Evolutionary conservation across 2,888 invertebrate genomes (phyloP).

Genomic region (Norana najaformis): DNA sequence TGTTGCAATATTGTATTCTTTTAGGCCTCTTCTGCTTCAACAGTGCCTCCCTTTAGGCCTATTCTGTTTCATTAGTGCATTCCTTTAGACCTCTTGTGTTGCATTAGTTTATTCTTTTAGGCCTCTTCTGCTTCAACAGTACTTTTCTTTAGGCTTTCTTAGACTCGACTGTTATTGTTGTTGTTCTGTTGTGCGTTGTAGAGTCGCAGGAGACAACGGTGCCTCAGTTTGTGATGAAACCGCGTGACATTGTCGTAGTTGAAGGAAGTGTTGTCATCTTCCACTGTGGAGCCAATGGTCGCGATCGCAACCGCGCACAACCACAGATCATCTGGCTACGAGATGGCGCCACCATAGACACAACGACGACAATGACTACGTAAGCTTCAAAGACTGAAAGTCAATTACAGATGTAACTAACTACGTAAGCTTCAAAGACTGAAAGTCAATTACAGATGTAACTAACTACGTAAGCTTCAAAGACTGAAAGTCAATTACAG

Average conservation of each 20-base stretch:
- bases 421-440: too few relatives aligned
- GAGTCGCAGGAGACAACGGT: slow-evolving; percentile 14
- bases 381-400: too few relatives aligned
- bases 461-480: too few relatives aligned
- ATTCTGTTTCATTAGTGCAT: not conserved
- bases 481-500: too few relatives aligned
- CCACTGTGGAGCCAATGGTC: slow-evolving; percentile 90
- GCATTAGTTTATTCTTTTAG: not conserved
- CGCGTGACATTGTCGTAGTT: slow-evolving; percentile 65
- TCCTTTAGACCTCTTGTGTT: not conserved
- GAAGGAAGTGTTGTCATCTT: slow-evolving; percentile 83
- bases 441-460: too few relatives aligned
- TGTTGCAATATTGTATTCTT: not conserved
- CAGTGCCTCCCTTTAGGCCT: not conserved
- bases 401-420: too few relatives aligned
- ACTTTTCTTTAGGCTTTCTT: not conserved
- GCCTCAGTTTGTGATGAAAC: slow-evolving; percentile 23
- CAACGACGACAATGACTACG: slow-evolving; percentile 61
- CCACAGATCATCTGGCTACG: slow-evolving; percentile 89
- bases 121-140: not conserved
- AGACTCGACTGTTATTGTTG: not conserved
- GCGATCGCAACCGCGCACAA: slow-evolving; percentile 69
- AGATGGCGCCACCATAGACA: slow-evolving; percentile 84
- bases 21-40: not conserved
- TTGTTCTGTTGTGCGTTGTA: not conserved